Evolutionary conservation across 1,140 invertebrate genomes (phyloP).

Genomic region (Neomicropteryx cornuta): DNA sequence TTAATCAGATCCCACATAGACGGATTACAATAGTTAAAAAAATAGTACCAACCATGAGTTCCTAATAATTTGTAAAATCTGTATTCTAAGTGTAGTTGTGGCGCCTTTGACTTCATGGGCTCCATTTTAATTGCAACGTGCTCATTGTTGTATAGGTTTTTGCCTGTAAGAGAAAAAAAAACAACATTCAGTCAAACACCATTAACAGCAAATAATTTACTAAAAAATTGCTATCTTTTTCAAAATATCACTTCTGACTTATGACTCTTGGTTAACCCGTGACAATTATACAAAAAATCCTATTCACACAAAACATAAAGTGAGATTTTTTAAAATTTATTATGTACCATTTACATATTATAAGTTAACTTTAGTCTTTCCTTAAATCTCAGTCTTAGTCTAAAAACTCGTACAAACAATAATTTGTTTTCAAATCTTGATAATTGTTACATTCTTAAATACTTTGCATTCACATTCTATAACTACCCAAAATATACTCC

Average conservation of each 20-base stretch:
- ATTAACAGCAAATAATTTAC: conserved; percentile 1
- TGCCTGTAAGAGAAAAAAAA: conserved; percentile 65
- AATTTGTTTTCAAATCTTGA: no score
- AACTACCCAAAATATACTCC: no score
- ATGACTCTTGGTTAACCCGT: neutral
- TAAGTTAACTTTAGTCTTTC: no score
- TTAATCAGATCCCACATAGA: conserved; percentile 18
- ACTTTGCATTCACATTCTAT: no score
- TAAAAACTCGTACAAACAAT: no score
- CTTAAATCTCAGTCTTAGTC: no score
- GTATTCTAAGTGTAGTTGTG: conserved; percentile 99
- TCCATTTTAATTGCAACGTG: conserved; percentile 99
- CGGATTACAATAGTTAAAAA: conserved; percentile 14
- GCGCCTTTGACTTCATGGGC: conserved; percentile 99
- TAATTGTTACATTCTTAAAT: no score
- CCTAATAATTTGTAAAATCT: conserved; percentile 99
- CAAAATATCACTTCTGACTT: neutral
- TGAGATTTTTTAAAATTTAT: no score
- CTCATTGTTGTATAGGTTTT: conserved; percentile 99
- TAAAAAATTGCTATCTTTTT: no score
- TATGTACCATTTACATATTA: no score
- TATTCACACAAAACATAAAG: no score
- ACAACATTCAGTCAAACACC: conserved; percentile 16
- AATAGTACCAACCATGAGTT: conserved; percentile 62
- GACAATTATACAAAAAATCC: no score